Evolutionary conservation across 2,888 invertebrate species (phyloP).

Genomic region (Coremacera marginata): DNA sequence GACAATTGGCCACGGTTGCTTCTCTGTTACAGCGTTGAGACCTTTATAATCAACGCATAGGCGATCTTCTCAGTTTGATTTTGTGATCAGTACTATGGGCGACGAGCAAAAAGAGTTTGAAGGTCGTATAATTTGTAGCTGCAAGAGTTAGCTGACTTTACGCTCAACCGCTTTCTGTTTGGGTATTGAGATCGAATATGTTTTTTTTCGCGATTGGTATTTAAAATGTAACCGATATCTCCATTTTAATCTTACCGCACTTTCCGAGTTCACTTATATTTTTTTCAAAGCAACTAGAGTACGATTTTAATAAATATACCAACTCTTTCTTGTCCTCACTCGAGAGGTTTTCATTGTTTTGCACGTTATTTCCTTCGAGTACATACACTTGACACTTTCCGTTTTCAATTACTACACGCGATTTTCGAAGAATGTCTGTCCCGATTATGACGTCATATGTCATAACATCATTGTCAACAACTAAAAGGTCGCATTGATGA

Average conservation of each 20-base stretch:
- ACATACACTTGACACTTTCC: slow-evolving; percentile 35
- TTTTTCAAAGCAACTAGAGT: slow-evolving; percentile 37
- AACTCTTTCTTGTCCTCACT: slow-evolving; percentile 16
- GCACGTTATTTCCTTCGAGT: slow-evolving; percentile 24
- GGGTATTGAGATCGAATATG: slow-evolving; percentile 17
- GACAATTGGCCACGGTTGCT: too few relatives aligned
- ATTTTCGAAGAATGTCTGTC: slow-evolving; percentile 33
- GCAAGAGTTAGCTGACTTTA: too few relatives aligned
- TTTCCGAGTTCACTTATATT: slow-evolving; percentile 32
- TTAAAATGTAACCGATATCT: slow-evolving; percentile 30
- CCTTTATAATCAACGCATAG: too few relatives aligned
- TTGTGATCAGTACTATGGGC: too few relatives aligned
- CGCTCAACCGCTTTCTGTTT: too few relatives aligned
- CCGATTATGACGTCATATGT: too few relatives aligned
- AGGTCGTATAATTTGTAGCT: neutral
- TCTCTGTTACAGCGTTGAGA: too few relatives aligned
- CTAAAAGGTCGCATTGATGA: slow-evolving; percentile 11
- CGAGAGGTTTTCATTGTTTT: neutral
- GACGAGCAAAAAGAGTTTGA: too few relatives aligned
- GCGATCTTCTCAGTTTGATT: neutral
- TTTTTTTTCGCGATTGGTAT: slow-evolving; percentile 35
- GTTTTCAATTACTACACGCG: slow-evolving; percentile 36
- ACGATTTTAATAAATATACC: slow-evolving; percentile 11
- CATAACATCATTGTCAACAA: neutral
- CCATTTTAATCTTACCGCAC: slow-evolving; percentile 36